Evolutionary conservation across 2,888 invertebrate species (phyloP).

Genomic region (Sialis lutaria): DNA sequence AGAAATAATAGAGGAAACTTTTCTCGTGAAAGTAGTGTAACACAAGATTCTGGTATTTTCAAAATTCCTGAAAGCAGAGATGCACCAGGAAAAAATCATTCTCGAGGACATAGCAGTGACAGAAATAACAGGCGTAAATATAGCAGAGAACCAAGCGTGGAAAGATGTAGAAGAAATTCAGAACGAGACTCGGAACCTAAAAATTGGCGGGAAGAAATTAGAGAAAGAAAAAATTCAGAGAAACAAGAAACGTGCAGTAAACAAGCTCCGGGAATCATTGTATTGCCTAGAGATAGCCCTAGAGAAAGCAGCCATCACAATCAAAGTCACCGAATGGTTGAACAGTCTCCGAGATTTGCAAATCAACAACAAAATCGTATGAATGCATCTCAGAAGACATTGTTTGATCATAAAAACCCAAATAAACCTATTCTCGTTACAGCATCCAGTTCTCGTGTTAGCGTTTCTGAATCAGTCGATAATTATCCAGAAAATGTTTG

Average conservation of each 20-base stretch:
- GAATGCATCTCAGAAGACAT: slow-evolving; percentile 24
- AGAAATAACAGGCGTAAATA: slow-evolving; percentile 1
- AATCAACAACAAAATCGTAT: slow-evolving; percentile 9
- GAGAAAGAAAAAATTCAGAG: slow-evolving; percentile 14
- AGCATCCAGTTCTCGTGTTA: slow-evolving; percentile 25
- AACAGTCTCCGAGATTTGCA: slow-evolving; percentile 4
- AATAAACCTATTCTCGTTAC: slow-evolving; percentile 56
- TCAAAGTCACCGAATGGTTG: neutral
- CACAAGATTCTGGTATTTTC: no score
- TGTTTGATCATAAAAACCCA: slow-evolving; percentile 46
- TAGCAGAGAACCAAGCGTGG: slow-evolving; percentile 29
- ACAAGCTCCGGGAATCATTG: slow-evolving; percentile 17
- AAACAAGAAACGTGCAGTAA: neutral
- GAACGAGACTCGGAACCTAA: slow-evolving; percentile 18
- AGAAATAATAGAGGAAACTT: neutral
- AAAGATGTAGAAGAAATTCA: slow-evolving; percentile 21
- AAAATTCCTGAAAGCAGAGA: slow-evolving; percentile 6
- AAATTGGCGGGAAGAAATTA: slow-evolving; percentile 25
- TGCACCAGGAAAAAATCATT: slow-evolving; percentile 15
- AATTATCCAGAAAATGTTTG: slow-evolving; percentile 2
- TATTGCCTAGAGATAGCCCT: slow-evolving; percentile 15
- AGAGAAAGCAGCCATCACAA: slow-evolving; percentile 1
- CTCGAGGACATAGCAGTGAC: neutral
- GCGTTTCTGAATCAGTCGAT: slow-evolving; percentile 8
- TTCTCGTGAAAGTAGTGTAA: no score